These are phyloP conservation scores for Hyposmocoma kahamanoa DNA, from an alignment of 1,140 invertebrate species.

Conservation along the genomic window DNA sequence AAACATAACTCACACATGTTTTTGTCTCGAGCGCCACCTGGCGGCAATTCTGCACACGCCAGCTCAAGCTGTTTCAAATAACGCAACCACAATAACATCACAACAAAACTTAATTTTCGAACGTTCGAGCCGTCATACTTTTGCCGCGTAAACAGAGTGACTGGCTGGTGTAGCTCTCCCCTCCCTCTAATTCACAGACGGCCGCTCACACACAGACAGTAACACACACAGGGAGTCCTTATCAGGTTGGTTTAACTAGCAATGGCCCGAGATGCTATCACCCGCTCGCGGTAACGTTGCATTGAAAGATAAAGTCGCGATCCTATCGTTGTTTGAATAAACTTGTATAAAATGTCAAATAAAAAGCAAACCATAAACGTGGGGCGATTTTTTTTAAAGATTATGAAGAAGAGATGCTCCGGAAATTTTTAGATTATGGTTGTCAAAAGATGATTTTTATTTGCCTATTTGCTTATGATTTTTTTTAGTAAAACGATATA, in stretches of 20 bases:
- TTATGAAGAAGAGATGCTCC: too few species aligned
- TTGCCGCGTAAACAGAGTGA: conserved; percentile 67
- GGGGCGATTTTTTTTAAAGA: conserved; percentile 51
- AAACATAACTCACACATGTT: conserved; percentile 62
- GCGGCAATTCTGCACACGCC: conserved; percentile 50
- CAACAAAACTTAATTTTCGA: conserved; percentile 35
- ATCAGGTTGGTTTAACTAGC: conserved; percentile 70
- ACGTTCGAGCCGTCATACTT: conserved; percentile 60
- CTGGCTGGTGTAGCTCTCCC: conserved; percentile 50
- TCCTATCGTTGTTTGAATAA: conserved; percentile 72
- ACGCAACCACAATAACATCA: conserved; percentile 68
- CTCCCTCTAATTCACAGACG: conserved; percentile 43
- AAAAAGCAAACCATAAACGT: conserved; percentile 67
- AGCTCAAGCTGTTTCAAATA: conserved; percentile 65
- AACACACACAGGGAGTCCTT: conserved; percentile 51
- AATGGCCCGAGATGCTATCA: conserved; percentile 68
- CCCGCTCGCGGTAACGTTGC: conserved; percentile 70
- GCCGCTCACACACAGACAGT: conserved; percentile 21
- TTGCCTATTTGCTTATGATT: too few species aligned
- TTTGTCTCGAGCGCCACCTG: conserved; percentile 60
- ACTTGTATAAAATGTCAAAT: conserved; percentile 74
- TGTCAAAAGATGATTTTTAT: too few species aligned
- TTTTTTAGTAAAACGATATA: too few species aligned
- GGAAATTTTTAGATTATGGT: too few species aligned
- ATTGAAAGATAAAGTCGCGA: conserved; percentile 72